Evolutionary conservation across 2,113 vertebrate species (phyloP).

Genomic region (Dascyllus trimaculatus): DNA sequence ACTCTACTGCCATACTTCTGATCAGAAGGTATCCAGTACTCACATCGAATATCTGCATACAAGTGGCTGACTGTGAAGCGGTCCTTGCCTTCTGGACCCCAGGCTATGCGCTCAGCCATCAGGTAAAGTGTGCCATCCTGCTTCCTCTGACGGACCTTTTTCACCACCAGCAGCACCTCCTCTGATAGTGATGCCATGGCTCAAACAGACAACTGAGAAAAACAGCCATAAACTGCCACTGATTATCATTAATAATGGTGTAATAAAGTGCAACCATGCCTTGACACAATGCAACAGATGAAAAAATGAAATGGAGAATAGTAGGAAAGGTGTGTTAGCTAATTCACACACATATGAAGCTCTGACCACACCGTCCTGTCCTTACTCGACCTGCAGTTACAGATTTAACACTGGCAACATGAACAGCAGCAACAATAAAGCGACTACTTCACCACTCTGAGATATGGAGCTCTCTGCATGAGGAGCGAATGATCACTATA

Average conservation of each 20-base stretch:
- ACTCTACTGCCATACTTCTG: no score
- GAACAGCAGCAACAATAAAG: not conserved
- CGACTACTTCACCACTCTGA: not conserved
- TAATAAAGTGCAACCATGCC: not conserved
- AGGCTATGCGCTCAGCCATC: constrained; percentile 97
- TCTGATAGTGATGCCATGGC: constrained; percentile 96
- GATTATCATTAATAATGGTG: not conserved
- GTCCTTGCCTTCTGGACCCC: constrained; percentile 98
- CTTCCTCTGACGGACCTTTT: constrained; percentile 97
- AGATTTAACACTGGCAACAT: not conserved
- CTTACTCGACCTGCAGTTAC: not conserved
- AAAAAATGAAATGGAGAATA: not conserved
- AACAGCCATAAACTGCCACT: not conserved
- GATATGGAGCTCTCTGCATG: not conserved
- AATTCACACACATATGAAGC: not conserved
- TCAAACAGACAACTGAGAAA: constrained; percentile 47
- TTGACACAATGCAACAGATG: not conserved
- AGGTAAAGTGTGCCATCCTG: constrained; percentile 98
- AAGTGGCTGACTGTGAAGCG: constrained; percentile 96
- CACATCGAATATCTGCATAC: constrained; percentile 98
- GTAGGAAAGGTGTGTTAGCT: not conserved
- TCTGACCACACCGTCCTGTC: not conserved
- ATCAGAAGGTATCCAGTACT: constrained; percentile 72
- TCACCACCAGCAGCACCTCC: constrained; percentile 96
- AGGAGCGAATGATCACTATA: not conserved